phyloP scores from a whole-genome alignment of 2,113 vertebrate species.

The Anhinga anhinga region DNA sequence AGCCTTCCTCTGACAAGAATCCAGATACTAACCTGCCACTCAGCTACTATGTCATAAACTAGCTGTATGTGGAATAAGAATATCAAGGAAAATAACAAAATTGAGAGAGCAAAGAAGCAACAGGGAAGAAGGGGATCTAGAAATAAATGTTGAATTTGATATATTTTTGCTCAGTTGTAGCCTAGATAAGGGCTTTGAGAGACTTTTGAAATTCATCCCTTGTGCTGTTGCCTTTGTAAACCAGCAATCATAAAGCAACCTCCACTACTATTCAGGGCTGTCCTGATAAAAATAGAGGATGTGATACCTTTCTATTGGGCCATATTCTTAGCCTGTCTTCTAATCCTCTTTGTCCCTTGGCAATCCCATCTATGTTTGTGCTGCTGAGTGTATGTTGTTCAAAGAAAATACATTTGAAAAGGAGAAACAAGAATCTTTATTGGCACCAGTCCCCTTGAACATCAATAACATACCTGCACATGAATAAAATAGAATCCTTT shows the following conservation, averaged over 20 bases:
- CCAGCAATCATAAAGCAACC: not conserved
- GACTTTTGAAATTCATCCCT: not conserved
- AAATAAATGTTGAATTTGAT: not conserved
- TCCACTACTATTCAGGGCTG: not conserved
- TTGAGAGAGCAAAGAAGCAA: not conserved
- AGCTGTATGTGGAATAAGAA: not conserved
- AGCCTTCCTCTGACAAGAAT: not conserved
- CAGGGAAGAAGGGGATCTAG: not conserved
- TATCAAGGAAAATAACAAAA: not conserved
- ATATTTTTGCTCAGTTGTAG: not conserved
- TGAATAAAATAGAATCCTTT: not conserved
- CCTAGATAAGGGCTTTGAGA: not conserved
- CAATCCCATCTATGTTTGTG: not conserved
- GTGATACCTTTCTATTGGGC: not conserved
- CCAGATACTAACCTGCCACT: not conserved
- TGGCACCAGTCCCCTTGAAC: not conserved
- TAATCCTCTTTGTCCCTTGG: slow-evolving; percentile 11
- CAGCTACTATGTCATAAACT: not conserved
- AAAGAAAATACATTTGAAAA: too few species aligned
- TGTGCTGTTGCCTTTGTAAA: not conserved
- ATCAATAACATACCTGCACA: not conserved
- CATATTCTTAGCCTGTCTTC: slow-evolving; percentile 4
- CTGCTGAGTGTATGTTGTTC: not conserved
- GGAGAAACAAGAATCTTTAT: not conserved
- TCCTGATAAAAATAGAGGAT: not conserved